A percentile compares a stretch with the other conserved stretches of the same genome.
Evolutionary conservation across 2,797 vertebrate species (phyloP).

Genomic region (Epinephelus awoara): DNA sequence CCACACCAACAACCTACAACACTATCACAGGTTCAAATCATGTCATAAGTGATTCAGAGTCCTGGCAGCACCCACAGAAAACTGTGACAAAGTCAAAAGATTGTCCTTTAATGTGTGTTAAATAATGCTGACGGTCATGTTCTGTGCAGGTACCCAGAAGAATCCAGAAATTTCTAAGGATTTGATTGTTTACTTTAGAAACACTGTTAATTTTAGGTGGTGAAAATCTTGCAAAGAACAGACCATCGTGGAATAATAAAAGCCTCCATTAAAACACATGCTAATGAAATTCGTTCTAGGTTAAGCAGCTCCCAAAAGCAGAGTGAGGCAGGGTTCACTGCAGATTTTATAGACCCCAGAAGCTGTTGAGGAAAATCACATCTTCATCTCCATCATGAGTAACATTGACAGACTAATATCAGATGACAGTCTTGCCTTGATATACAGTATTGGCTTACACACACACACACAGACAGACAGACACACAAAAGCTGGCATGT

Average conservation of each 20-base stretch:
- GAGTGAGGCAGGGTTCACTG: slow-evolving; percentile 27
- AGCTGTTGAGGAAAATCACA: slow-evolving; percentile 20
- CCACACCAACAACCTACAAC: neutral
- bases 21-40: neutral
- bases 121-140: neutral
- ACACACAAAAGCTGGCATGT: neutral
- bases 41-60: slow-evolving; percentile 8
- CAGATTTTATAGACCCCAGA: slow-evolving; percentile 8
- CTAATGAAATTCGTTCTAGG: slow-evolving; percentile 21
- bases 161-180: neutral
- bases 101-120: neutral
- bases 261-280: slow-evolving; percentile 25
- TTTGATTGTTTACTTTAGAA: slow-evolving; percentile 18
- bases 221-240: slow-evolving; percentile 5
- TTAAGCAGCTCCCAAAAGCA: slow-evolving; percentile 37
- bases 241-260: slow-evolving; percentile 30
- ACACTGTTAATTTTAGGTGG: slow-evolving; percentile 1
- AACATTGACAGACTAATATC: slow-evolving; percentile 26
- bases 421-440: slow-evolving; percentile 17
- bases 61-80: neutral
- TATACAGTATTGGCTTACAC: neutral
- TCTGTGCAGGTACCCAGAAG: neutral
- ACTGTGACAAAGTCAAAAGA: neutral
- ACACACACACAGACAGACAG: neutral
- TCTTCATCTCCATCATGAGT: slow-evolving; percentile 36